phyloP scores from a whole-genome alignment of 2,113 vertebrate species.

The Morone chrysops region DNA sequence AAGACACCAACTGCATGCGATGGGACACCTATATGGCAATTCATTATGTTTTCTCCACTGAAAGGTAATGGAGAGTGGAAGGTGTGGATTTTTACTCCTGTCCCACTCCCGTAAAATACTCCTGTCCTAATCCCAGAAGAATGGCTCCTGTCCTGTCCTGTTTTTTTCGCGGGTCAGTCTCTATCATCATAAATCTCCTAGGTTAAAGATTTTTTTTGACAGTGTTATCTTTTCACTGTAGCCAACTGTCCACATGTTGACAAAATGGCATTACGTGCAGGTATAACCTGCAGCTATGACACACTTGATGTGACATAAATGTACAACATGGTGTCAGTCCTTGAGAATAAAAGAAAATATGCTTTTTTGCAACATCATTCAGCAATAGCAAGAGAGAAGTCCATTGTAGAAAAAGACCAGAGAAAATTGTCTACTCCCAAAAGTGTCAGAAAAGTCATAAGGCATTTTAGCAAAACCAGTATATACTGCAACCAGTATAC shows the following conservation, averaged over 20 bases:
- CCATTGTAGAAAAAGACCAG: no score
- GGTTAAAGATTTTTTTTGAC: not conserved
- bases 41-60: not conserved
- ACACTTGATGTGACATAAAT: not conserved
- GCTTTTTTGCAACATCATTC: not conserved
- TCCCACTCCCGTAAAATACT: no score
- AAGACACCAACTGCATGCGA: not conserved
- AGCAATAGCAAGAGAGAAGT: not conserved
- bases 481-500: no score
- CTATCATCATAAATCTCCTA: not conserved
- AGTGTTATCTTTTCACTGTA: not conserved
- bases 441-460: not conserved
- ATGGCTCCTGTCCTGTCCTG: no score
- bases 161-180: no score
- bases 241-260: not conserved
- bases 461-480: not conserved
- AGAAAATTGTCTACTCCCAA: not conserved
- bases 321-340: not conserved
- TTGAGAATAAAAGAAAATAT: not conserved
- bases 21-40: not conserved
- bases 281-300: not conserved
- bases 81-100: no score
- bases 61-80: no score
- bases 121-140: no score
- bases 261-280: not conserved